Base-by-base conservation (phyloP, 2,888 invertebrate genomes). In the Mesoligia furuncula region DNA sequence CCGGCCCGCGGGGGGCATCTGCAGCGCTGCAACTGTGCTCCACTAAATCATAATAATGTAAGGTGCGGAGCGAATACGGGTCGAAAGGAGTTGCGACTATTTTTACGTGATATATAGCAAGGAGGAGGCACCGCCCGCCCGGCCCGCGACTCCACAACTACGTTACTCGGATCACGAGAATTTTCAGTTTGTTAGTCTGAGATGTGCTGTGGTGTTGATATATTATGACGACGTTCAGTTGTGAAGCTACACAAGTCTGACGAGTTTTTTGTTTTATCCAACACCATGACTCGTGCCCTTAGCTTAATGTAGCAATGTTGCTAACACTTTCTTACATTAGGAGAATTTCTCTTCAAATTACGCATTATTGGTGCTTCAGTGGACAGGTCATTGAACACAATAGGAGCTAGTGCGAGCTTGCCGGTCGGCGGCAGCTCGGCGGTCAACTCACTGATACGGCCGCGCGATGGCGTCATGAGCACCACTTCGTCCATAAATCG, bases 1-100 rank as follows among this genome's bases (percentile, higher is more conserved):
- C 51, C 24, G 70, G 54, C 59, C 75, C 79, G 71, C 80, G 77
- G 83, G 84, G 87, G 90, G 91, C 81, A 88, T 88, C 91, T 94
- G 95, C 94, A 94, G 91, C 93, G 92, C 92, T 95, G 96, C 96
- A 95, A 95, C 95, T 94, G 93, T 92, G 93, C 91, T 90, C 90
- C 91, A 92, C 92, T 96, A 96, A 95, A 96, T 96, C 96, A 96
- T 96, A 95, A 95, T 95, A 96, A 95, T 95, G 94, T 94, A 93
- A 95, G 94, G 94, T 93, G 93, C 91, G 90, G 92, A 91, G 89
- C 91, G 92, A 88, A 90, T 90, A 89, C 88, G 85, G 87, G 81
- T 87, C 86, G 87, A 82, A 89, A 89, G 87, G 87, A 90, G 90
- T 86, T 88, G 88, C 85, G 82, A 84, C 88, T 84, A 88, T 88